phyloP scores from a whole-genome alignment of 2,888 invertebrate genomes.

The Anthrax anthrax region DNA sequence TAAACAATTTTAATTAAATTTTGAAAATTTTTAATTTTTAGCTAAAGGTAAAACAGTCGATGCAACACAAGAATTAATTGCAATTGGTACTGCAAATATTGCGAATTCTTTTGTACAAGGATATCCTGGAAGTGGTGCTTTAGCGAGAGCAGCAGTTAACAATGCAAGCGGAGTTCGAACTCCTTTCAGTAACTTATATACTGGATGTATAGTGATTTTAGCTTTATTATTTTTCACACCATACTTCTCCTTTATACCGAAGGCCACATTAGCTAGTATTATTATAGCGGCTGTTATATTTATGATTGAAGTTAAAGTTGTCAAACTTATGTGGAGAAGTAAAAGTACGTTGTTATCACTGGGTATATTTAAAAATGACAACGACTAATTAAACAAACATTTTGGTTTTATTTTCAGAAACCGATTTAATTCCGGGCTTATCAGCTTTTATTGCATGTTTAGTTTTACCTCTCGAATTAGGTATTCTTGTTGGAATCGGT shows the following conservation, averaged over 20 bases:
- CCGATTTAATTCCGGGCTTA: conserved; percentile 72
- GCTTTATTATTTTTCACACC: conserved; percentile 78
- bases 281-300: conserved; percentile 86
- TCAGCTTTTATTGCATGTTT: conserved; percentile 77
- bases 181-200: conserved; percentile 69
- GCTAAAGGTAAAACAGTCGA: conserved; percentile 68
- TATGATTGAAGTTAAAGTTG: conserved; percentile 78
- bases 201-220: conserved; percentile 67
- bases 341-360: conserved; percentile 75
- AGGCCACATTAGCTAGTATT: conserved; percentile 72
- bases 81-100: conserved; percentile 63
- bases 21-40: conserved; percentile 15
- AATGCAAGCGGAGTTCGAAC: conserved; percentile 81
- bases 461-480: conserved; percentile 69
- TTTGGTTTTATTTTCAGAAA: conserved; percentile 41
- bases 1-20: no score
- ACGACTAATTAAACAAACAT: no score
- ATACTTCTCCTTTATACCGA: conserved; percentile 76
- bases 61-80: conserved; percentile 82
- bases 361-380: no score
- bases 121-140: conserved; percentile 67
- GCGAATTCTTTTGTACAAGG: conserved; percentile 76
- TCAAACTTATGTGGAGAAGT: conserved; percentile 78
- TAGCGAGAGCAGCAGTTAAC: conserved; percentile 76
- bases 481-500: conserved; percentile 71